Evolutionary conservation across 2,113 vertebrate species (phyloP).

Genomic region (Tyto alba): DNA sequence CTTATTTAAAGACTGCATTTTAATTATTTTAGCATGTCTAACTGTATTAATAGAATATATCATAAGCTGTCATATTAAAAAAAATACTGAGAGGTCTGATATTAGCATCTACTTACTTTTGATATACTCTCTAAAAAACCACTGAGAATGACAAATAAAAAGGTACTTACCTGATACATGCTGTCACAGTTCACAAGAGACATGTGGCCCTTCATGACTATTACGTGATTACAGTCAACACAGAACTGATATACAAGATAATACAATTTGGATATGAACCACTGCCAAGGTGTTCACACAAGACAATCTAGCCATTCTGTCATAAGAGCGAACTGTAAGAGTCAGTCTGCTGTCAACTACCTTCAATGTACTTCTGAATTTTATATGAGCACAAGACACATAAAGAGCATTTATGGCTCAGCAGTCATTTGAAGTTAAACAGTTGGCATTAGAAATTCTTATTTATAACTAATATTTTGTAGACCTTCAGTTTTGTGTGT

Average conservation of each 20-base stretch:
- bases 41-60: not conserved
- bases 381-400: not conserved
- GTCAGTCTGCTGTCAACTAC: not conserved
- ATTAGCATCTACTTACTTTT: slow-evolving; percentile 37
- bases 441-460: not conserved
- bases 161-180: slow-evolving; percentile 53
- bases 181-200: slow-evolving; percentile 60
- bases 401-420: not conserved
- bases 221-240: slow-evolving; percentile 54
- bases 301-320: not conserved
- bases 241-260: slow-evolving; percentile 38
- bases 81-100: slow-evolving; percentile 37
- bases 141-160: slow-evolving; percentile 48
- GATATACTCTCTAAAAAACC: slow-evolving; percentile 24
- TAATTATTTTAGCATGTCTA: not conserved
- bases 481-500: not conserved
- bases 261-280: slow-evolving; percentile 53
- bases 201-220: slow-evolving; percentile 63
- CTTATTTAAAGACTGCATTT: not conserved
- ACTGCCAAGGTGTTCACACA: slow-evolving; percentile 50
- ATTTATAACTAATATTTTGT: slow-evolving; percentile 23
- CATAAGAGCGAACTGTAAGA: not conserved
- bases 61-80: not conserved
- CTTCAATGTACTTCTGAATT: not conserved
- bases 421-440: slow-evolving; percentile 5